Percentiles rank a stretch among this genome's conserved stretches.
Evolutionary conservation across 2,888 invertebrate species (phyloP).

Genomic region (Lymantria dispar): DNA sequence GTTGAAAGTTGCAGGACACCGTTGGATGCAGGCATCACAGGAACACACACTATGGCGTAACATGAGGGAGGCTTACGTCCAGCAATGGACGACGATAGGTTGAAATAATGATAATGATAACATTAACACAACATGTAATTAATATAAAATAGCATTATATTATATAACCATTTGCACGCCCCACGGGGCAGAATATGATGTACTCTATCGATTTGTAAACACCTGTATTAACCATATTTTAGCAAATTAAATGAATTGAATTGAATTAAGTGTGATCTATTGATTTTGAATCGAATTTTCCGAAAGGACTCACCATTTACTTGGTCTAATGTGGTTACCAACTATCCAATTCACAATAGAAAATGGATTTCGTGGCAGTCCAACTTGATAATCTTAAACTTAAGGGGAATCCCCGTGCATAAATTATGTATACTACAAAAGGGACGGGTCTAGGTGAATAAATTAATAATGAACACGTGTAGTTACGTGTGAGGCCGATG

Average conservation of each 20-base stretch:
- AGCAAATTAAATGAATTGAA: background rate
- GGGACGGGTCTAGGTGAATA: conserved; percentile 16
- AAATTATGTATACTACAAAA: conserved; percentile 23
- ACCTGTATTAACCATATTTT: too few species aligned
- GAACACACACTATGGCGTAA: too few species aligned
- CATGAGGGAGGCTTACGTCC: too few species aligned
- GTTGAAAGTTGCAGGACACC: too few species aligned
- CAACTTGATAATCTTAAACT: conserved; percentile 12
- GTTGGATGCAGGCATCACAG: too few species aligned
- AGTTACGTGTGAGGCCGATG: conserved; percentile 11
- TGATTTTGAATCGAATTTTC: background rate
- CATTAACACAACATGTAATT: too few species aligned
- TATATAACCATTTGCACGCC: too few species aligned
- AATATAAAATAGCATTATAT: too few species aligned
- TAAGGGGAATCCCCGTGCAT: conserved; percentile 11
- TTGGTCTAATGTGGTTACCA: background rate
- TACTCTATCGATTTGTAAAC: too few species aligned
- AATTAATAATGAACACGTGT: conserved; percentile 24
- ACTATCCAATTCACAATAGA: background rate
- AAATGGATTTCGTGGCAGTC: conserved; percentile 7
- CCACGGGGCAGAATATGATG: too few species aligned
- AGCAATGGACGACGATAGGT: too few species aligned
- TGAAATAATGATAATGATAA: too few species aligned
- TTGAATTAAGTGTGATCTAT: background rate
- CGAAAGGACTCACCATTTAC: background rate